These are phyloP conservation scores for Hirudinaria manillensis DNA, from an alignment of 2,888 invertebrate genomes.

Conservation along the genomic window DNA sequence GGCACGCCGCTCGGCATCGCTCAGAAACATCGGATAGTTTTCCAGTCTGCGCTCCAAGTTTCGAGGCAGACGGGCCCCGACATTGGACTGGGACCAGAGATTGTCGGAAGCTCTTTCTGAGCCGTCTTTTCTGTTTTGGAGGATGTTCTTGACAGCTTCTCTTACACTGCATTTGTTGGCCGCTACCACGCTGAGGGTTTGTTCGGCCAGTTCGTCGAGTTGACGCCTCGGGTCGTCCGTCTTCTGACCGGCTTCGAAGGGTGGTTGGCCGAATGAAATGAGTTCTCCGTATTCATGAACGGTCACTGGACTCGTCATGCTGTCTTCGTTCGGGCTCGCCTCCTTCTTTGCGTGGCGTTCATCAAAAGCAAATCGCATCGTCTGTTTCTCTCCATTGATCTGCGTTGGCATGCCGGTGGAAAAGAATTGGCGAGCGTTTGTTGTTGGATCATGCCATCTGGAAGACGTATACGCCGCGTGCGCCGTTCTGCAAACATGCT, in stretches of 20 bases:
- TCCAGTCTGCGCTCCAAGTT: neutral
- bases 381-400: neutral
- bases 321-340: neutral
- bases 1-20: too few species aligned
- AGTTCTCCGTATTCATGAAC: conserved; percentile 8
- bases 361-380: too few species aligned
- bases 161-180: neutral
- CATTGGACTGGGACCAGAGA: neutral
- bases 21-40: neutral
- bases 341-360: neutral
- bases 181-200: neutral
- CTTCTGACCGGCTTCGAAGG: neutral
- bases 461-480: neutral
- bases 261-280: neutral
- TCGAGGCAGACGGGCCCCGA: neutral
- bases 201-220: neutral
- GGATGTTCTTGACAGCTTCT: neutral
- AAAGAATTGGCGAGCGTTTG: neutral
- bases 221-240: neutral
- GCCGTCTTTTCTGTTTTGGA: neutral
- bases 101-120: neutral
- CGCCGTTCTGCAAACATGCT: neutral
- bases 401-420: neutral
- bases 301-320: neutral
- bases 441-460: conserved; percentile 2